A percentile compares a stretch with the other conserved stretches of the same genome.
These are phyloP conservation scores for Actenoides lindsayi DNA, from an alignment of 2,113 vertebrate genomes.

Conservation along the genomic window DNA sequence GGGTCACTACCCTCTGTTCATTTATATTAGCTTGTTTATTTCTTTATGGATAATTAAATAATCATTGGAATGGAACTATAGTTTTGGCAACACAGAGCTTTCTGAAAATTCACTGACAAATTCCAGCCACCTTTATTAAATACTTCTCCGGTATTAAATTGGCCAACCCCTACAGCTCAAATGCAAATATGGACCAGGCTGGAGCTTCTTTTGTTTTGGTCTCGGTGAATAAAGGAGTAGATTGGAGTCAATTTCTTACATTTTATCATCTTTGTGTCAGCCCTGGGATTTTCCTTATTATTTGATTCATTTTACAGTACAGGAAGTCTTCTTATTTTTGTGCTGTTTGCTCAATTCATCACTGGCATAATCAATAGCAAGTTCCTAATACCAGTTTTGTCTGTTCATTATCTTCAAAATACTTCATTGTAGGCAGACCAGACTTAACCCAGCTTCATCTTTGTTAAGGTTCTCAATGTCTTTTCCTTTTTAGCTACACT, in stretches of 20 bases:
- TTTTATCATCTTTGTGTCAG: background rate
- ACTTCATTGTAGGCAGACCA: background rate
- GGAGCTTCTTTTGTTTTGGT: background rate
- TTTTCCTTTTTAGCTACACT: conserved; percentile 40
- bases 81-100: background rate
- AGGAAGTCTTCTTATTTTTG: background rate
- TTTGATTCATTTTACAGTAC: background rate
- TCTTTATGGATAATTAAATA: conserved; percentile 23
- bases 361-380: background rate
- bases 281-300: background rate
- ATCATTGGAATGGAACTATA: background rate
- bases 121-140: background rate
- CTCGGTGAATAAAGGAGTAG: background rate
- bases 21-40: background rate
- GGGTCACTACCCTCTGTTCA: background rate
- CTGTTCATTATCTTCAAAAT: conserved; percentile 1
- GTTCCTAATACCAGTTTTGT: background rate
- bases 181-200: background rate
- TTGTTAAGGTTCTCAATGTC: background rate
- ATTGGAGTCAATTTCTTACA: background rate
- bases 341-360: background rate
- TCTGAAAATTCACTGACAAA: background rate
- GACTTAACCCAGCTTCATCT: background rate
- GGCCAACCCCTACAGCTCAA: background rate
- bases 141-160: background rate